A percentile compares a stretch with the other conserved stretches of the same genome.
Evolutionary conservation across 1,140 invertebrate genomes (phyloP).

Genomic region (Aphelinus atriplicis): DNA sequence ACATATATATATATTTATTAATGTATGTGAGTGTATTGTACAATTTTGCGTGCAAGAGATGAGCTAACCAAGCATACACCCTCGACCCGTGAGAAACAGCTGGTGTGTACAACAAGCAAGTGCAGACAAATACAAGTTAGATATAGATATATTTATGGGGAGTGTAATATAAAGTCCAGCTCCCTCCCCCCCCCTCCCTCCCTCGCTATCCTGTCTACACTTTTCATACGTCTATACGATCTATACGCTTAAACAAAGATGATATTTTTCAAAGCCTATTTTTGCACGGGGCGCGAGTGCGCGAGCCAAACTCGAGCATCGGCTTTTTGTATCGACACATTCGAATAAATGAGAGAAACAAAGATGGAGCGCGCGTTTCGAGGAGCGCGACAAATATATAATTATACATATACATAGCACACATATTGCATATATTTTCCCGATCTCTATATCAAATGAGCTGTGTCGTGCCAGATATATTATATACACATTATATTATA

Average conservation of each 20-base stretch:
- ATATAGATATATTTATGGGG: no score
- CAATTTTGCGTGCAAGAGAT: neutral
- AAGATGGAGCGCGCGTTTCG: no score
- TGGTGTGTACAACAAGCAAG: no score
- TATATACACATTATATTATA: neutral
- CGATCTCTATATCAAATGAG: neutral
- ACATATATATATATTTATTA: no score
- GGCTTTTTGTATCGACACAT: conserved; percentile 7
- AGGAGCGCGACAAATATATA: no score
- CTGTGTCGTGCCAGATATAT: neutral
- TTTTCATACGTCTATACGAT: conserved; percentile 26
- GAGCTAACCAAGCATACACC: neutral
- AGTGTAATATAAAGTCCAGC: no score
- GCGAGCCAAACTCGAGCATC: neutral
- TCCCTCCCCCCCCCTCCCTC: neutral
- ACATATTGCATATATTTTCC: conserved; percentile 10
- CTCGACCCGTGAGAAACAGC: no score
- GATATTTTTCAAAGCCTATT: conserved; percentile 39
- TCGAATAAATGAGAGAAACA: neutral
- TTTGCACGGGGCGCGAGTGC: conserved; percentile 20
- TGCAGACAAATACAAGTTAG: no score
- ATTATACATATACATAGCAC: neutral
- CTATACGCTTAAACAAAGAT: neutral
- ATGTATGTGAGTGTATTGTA: neutral
- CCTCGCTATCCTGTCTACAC: neutral